These are phyloP conservation scores for Hyppa rectilinea DNA, from an alignment of 2,888 invertebrate genomes.

Conservation along the genomic window DNA sequence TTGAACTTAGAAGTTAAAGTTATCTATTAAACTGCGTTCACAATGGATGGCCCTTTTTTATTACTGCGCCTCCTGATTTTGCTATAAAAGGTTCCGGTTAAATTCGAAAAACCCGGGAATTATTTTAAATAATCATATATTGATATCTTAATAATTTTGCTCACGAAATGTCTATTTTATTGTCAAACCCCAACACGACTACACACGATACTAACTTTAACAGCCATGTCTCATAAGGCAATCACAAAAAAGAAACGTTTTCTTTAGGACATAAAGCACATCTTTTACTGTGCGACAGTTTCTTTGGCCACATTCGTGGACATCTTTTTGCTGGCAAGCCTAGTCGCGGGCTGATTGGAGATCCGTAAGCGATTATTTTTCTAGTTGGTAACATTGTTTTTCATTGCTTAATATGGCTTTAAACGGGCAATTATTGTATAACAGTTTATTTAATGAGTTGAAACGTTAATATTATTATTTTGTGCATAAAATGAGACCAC, in stretches of 20 bases:
- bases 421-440: not conserved
- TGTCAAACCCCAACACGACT: not conserved
- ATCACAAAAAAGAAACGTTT: slow-evolving; percentile 8
- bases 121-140: not conserved
- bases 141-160: not conserved
- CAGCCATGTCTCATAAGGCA: not conserved
- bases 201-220: not conserved
- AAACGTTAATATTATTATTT: not conserved
- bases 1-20: not conserved
- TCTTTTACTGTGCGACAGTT: slow-evolving; percentile 62
- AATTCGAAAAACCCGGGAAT: not conserved
- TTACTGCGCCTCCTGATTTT: not conserved
- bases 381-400: slow-evolving; percentile 48
- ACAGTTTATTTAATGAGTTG: slow-evolving; percentile 31
- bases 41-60: not conserved
- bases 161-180: not conserved
- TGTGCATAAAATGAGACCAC: not conserved
- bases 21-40: too few species aligned
- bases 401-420: slow-evolving; percentile 21
- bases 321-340: slow-evolving; percentile 78
- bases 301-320: slow-evolving; percentile 71
- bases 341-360: slow-evolving; percentile 76
- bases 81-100: too few species aligned
- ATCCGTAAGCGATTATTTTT: slow-evolving; percentile 65
- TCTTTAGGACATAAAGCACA: slow-evolving; percentile 33